Conservation (phyloP, 2,888 invertebrate species). For the Lasioglossum villosulum region DNA sequence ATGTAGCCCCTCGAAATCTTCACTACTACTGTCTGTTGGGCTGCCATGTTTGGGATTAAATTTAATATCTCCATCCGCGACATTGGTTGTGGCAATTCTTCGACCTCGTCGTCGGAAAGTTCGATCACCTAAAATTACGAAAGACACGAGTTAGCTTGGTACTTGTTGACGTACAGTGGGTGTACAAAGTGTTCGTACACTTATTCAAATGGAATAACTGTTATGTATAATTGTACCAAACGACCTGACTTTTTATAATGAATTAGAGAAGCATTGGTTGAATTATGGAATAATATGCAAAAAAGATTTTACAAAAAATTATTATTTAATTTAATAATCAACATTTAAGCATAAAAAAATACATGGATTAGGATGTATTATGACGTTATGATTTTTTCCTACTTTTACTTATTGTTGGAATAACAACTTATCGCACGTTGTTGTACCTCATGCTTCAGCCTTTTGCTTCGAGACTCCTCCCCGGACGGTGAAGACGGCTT, state of each 20-base stretch:
- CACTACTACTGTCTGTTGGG: slow-evolving; percentile 60
- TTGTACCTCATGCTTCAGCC: slow-evolving; percentile 72
- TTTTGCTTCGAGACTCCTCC: slow-evolving; percentile 59
- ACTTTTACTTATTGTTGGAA: no score
- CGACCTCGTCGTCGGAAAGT: slow-evolving; percentile 82
- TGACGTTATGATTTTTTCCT: no score
- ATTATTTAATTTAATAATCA: no score
- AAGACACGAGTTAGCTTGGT: background rate
- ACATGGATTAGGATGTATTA: no score
- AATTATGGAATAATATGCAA: no score
- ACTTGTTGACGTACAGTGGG: background rate
- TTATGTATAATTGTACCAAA: no score
- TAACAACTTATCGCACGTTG: slow-evolving; percentile 5
- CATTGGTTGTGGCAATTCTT: slow-evolving; percentile 77
- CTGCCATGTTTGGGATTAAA: slow-evolving; percentile 79
- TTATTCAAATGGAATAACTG: no score
- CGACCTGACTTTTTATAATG: no score
- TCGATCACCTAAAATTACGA: slow-evolving; percentile 78
- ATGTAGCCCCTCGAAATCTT: slow-evolving; percentile 76
- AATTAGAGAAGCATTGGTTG: no score
- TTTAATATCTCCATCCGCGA: slow-evolving; percentile 81
- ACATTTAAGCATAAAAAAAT: no score
- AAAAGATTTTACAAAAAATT: no score
- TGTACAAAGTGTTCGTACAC: no score
- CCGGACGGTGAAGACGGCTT: background rate